Conservation (phyloP, 2,888 invertebrate genomes). For the Lampropteryx suffumata region DNA sequence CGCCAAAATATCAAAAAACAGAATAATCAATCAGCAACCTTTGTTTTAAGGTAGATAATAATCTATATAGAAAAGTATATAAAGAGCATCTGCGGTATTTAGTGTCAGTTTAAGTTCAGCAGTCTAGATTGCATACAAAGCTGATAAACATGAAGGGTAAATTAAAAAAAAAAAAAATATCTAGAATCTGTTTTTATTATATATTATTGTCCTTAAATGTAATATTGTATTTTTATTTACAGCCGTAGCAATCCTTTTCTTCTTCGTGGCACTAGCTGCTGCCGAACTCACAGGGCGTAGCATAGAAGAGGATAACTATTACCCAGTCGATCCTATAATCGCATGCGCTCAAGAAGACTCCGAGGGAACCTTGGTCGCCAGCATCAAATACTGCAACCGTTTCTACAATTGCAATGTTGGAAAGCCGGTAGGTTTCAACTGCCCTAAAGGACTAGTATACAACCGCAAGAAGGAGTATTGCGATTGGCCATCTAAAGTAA, state of each 20-base stretch:
- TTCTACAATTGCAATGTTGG: slow-evolving; percentile 31
- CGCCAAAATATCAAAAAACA: slow-evolving; percentile 16
- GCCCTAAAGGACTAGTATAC: slow-evolving; percentile 28
- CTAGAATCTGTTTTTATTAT: no score
- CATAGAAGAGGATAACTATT: neutral
- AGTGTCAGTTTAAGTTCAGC: slow-evolving; percentile 20
- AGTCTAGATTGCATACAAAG: slow-evolving; percentile 1
- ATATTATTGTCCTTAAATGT: no score
- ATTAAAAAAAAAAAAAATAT: no score
- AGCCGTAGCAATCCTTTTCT: slow-evolving; percentile 22
- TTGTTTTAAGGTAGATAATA: slow-evolving; percentile 27
- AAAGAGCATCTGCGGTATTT: neutral
- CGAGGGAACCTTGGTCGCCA: slow-evolving; percentile 27
- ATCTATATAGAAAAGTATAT: slow-evolving; percentile 13
- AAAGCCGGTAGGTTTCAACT: slow-evolving; percentile 17
- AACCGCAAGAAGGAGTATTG: slow-evolving; percentile 21
- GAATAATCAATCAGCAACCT: slow-evolving; percentile 22
- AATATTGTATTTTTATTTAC: slow-evolving; percentile 10
- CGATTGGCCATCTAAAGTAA: slow-evolving; percentile 31
- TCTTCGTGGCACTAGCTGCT: slow-evolving; percentile 23
- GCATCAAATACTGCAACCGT: slow-evolving; percentile 29
- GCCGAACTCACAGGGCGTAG: slow-evolving; percentile 11
- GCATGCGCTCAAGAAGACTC: slow-evolving; percentile 17
- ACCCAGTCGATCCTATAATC: neutral
- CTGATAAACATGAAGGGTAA: slow-evolving; percentile 27